These are phyloP conservation scores for Brevimyrus niger DNA, from an alignment of 2,113 vertebrate species.

Conservation along the genomic window DNA sequence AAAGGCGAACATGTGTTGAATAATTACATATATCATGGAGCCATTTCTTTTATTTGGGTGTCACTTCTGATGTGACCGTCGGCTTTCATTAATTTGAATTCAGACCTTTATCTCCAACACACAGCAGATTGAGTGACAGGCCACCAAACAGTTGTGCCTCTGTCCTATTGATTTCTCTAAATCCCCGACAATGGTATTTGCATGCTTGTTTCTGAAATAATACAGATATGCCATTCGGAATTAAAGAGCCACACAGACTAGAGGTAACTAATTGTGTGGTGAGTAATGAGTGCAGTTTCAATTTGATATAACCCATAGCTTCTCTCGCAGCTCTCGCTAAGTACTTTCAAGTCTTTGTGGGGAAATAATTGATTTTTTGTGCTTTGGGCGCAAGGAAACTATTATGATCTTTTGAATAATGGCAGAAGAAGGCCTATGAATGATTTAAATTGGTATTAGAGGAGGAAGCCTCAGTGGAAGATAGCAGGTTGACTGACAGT, in stretches of 20 bases:
- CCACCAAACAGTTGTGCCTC: constrained; percentile 97
- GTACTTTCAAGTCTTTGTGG: constrained; percentile 99
- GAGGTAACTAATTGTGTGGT: constrained; percentile 99
- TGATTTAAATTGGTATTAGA: constrained; percentile 99
- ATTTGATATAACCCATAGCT: constrained; percentile 99
- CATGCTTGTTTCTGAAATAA: constrained; percentile 99
- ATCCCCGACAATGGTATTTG: constrained; percentile 99
- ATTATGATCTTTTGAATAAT: constrained; percentile 99
- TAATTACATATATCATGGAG: constrained; percentile 99
- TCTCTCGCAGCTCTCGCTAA: constrained; percentile 97
- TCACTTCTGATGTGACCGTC: constrained; percentile 98
- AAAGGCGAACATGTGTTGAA: constrained; percentile 95
- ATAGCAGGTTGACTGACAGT: constrained; percentile 93
- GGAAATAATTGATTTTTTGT: constrained; percentile 99
- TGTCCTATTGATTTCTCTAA: constrained; percentile 99
- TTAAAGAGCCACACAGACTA: constrained; percentile 98
- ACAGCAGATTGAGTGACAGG: constrained; percentile 99
- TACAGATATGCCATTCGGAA: constrained; percentile 99
- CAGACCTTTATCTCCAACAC: constrained; percentile 99
- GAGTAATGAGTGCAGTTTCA: constrained; percentile 99
- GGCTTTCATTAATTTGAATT: constrained; percentile 99
- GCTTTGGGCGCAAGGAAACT: constrained; percentile 99
- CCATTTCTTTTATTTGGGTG: constrained; percentile 99
- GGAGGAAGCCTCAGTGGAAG: constrained; percentile 78
- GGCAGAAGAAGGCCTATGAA: constrained; percentile 97